Evolutionary conservation across 2,888 invertebrate genomes (phyloP).

Genomic region (Mythimna ferrago): DNA sequence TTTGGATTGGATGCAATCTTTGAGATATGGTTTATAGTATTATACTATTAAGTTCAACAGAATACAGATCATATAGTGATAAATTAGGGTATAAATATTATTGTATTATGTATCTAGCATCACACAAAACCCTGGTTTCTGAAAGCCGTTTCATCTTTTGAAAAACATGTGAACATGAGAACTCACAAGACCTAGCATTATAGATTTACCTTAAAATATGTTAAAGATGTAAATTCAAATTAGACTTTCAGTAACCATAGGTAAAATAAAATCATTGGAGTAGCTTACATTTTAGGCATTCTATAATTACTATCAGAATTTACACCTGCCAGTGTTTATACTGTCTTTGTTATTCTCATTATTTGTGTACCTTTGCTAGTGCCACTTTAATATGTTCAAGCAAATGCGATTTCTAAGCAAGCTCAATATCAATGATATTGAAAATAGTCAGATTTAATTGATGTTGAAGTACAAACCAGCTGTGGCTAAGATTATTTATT

Average conservation of each 20-base stretch:
- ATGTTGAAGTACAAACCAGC: conserved; percentile 14
- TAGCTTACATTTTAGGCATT: conserved; percentile 6
- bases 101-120: conserved; percentile 27
- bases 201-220: background rate
- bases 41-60: conserved; percentile 9
- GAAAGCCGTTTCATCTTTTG: background rate
- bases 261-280: conserved; percentile 2
- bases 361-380: conserved; percentile 21
- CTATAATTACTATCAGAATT: background rate
- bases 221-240: background rate
- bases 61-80: conserved; percentile 14
- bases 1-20: conserved; percentile 56
- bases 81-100: conserved; percentile 16
- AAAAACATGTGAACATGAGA: background rate
- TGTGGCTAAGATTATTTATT: conserved; percentile 12
- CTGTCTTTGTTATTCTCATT: conserved; percentile 8
- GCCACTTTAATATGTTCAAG: conserved; percentile 32
- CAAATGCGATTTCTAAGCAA: conserved; percentile 20
- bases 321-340: background rate
- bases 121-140: conserved; percentile 19
- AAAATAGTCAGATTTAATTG: background rate
- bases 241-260: conserved; percentile 3
- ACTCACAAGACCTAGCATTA: background rate
- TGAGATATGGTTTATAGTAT: conserved; percentile 36
- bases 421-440: background rate